Percentiles rank a stretch among this genome's conserved stretches.
Conservation (phyloP, 1,140 invertebrate species). For the Drosophila eugracilis region DNA sequence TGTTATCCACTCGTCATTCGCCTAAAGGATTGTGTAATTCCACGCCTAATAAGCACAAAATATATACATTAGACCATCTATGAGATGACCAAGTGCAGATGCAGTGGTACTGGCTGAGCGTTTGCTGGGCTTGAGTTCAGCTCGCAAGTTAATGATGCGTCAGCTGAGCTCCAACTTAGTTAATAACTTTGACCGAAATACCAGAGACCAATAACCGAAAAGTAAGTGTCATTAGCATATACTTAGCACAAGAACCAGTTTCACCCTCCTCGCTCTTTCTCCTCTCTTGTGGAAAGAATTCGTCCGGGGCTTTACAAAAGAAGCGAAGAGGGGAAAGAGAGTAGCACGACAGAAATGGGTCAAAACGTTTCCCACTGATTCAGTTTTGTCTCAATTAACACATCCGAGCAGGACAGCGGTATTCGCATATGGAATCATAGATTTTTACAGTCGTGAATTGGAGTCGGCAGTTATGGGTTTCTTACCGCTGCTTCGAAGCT, state of each 20-base stretch:
- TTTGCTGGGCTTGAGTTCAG: conserved; percentile 31
- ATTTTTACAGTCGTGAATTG: conserved; percentile 8
- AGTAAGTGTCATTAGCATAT: conserved; percentile 76
- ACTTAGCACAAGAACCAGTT: conserved; percentile 76
- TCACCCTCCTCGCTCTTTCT: background rate
- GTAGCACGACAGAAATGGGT: conserved; percentile 50
- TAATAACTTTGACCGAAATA: conserved; percentile 80
- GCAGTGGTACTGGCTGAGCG: conserved; percentile 8
- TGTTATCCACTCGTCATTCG: conserved; percentile 23
- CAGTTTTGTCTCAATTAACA: conserved; percentile 58
- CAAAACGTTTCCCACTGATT: conserved; percentile 61
- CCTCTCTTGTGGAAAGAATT: background rate
- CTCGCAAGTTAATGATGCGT: conserved; percentile 48
- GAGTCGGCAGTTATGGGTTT: background rate
- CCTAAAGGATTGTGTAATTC: conserved; percentile 40
- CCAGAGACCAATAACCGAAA: conserved; percentile 43
- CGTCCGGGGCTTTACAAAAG: conserved; percentile 11
- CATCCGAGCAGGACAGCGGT: conserved; percentile 38
- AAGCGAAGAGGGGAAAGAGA: conserved; percentile 35
- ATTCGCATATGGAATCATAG: conserved; percentile 42
- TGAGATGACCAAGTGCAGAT: conserved; percentile 16
- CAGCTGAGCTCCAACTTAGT: conserved; percentile 52
- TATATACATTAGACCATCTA: conserved; percentile 19
- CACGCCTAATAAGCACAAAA: conserved; percentile 70
- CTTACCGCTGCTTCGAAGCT: conserved; percentile 30